A percentile compares a stretch with the other conserved stretches of the same genome.
These are phyloP conservation scores for Gerris lacustris DNA, from an alignment of 2,888 invertebrate genomes.

Conservation along the genomic window DNA sequence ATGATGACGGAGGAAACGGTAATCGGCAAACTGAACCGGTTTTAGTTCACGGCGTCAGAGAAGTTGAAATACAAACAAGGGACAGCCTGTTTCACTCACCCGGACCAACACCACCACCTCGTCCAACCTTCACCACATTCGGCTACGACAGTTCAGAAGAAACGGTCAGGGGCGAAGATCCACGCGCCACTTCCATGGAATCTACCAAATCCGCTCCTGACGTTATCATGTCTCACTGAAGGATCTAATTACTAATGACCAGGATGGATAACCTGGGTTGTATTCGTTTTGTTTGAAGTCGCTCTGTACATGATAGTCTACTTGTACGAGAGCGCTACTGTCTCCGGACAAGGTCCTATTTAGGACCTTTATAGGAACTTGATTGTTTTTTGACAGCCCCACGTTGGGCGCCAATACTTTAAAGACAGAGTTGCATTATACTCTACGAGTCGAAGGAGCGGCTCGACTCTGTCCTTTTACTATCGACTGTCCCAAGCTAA, in stretches of 20 bases:
- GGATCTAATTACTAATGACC: neutral
- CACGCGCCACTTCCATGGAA: constrained; percentile 63
- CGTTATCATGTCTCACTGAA: constrained; percentile 73
- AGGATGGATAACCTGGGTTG: neutral
- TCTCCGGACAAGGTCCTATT: neutral
- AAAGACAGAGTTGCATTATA: neutral
- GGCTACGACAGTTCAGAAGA: constrained; percentile 38
- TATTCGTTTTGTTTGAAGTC: constrained; percentile 1
- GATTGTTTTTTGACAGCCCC: neutral
- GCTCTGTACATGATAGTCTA: neutral
- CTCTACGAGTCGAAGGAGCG: neutral
- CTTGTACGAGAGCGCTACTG: neutral
- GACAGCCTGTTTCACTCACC: constrained; percentile 52
- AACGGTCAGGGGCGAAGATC: constrained; percentile 32
- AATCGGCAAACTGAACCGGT: constrained; percentile 33
- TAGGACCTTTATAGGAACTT: neutral
- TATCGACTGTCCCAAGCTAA: too few relatives aligned
- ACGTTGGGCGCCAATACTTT: neutral
- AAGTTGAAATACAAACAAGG: constrained; percentile 70
- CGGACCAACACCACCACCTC: constrained; percentile 20
- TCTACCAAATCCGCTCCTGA: constrained; percentile 82
- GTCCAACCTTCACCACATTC: constrained; percentile 42
- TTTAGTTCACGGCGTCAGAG: constrained; percentile 43
- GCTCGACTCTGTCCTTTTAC: neutral
- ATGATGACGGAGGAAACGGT: neutral